phyloP scores from a whole-genome alignment of 2,797 vertebrate species.

The Lutjanus argentimaculatus region DNA sequence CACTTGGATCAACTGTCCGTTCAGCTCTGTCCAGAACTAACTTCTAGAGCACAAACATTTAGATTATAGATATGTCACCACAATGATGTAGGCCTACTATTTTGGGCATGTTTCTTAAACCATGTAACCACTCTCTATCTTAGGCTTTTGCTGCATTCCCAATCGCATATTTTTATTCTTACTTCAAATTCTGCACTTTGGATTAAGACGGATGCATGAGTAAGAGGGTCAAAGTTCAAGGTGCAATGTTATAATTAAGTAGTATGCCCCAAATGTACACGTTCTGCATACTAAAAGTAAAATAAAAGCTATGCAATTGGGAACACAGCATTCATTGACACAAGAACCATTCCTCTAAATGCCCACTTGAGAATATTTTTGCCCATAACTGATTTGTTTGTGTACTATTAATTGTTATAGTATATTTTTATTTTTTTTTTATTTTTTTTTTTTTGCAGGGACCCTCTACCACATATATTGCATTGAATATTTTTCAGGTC shows the following conservation, averaged over 20 bases:
- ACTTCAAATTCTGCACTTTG: too few relatives aligned
- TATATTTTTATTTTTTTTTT: too few relatives aligned
- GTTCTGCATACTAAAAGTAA: too few relatives aligned
- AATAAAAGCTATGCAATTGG: too few relatives aligned
- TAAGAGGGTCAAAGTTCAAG: too few relatives aligned
- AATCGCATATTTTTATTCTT: too few relatives aligned
- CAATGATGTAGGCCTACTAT: background rate
- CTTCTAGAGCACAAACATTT: slow-evolving; percentile 1
- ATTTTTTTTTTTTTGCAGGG: too few relatives aligned
- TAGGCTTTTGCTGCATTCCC: background rate
- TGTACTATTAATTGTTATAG: background rate
- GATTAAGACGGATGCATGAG: too few relatives aligned
- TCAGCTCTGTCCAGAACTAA: slow-evolving; percentile 10
- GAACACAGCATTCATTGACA: background rate
- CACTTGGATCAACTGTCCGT: background rate
- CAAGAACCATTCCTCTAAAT: background rate
- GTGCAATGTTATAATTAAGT: too few relatives aligned
- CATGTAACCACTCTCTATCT: background rate
- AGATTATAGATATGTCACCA: background rate
- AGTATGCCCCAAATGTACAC: too few relatives aligned
- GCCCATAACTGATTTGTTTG: background rate
- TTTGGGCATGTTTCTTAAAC: background rate
- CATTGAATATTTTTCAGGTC: too few relatives aligned
- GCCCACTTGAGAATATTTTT: background rate
- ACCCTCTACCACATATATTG: too few relatives aligned